Evolutionary conservation across 2,113 vertebrate species (phyloP).

Genomic region (Poecilia latipinna): DNA sequence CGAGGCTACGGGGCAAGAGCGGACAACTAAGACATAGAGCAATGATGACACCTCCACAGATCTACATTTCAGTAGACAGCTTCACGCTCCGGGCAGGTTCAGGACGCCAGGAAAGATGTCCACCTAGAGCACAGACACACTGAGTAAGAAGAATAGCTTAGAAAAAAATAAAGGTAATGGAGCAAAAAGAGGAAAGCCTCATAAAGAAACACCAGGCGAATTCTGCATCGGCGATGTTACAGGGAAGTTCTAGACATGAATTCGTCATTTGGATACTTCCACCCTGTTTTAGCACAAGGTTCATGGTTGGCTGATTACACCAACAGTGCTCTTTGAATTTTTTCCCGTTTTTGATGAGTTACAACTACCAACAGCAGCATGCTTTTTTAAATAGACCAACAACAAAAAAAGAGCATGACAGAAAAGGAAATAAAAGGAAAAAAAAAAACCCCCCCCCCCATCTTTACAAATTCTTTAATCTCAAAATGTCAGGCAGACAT

Average conservation of each 20-base stretch:
- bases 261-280: conserved; percentile 8
- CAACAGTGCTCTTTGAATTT: conserved; percentile 8
- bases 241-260: conserved; percentile 52
- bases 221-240: neutral
- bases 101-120: conserved; percentile 67
- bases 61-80: conserved; percentile 73
- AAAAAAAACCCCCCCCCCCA: no score
- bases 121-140: conserved; percentile 45
- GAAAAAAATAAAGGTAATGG: conserved; percentile 17
- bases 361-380: no score
- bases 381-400: no score
- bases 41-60: conserved; percentile 73
- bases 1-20: conserved; percentile 61
- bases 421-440: no score
- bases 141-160: conserved; percentile 15
- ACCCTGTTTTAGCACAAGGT: conserved; percentile 4
- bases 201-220: conserved; percentile 14
- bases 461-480: no score
- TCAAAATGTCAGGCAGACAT: no score
- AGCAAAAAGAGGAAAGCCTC: conserved; percentile 10
- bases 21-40: conserved; percentile 71
- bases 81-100: conserved; percentile 56
- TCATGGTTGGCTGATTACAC: conserved; percentile 44
- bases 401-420: no score
- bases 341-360: no score